Percentiles rank a stretch among this genome's conserved stretches.
Conservation (phyloP, 2,797 vertebrate genomes). For the Lagocephalus sceleratus region DNA sequence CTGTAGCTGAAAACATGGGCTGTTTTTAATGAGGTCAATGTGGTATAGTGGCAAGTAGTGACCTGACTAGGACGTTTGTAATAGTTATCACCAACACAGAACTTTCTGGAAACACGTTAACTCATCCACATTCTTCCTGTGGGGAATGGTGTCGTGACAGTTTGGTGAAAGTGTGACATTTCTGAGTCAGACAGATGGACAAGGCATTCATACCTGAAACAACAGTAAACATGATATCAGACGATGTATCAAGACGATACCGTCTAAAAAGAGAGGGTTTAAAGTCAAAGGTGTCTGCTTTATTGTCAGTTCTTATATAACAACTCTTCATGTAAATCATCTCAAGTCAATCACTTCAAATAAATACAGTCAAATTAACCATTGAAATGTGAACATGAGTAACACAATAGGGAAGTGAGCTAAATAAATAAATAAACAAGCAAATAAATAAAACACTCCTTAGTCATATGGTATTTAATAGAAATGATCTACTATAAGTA, state of each 20-base stretch:
- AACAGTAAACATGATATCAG: background rate
- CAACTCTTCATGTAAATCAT: too few relatives aligned
- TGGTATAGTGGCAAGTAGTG: conserved; percentile 16
- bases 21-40: conserved; percentile 31
- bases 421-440: too few relatives aligned
- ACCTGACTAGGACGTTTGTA: conserved; percentile 26
- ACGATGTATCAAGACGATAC: background rate
- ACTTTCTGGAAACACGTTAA: conserved; percentile 25
- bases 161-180: conserved; percentile 16
- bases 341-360: too few relatives aligned
- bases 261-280: too few relatives aligned
- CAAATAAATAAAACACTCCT: too few relatives aligned
- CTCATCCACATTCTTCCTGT: conserved; percentile 33
- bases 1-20: conserved; percentile 41
- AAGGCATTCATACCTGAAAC: background rate
- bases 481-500: too few relatives aligned
- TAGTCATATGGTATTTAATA: too few relatives aligned
- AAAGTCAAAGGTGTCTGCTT: too few relatives aligned
- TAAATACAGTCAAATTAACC: too few relatives aligned
- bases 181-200: background rate
- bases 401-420: too few relatives aligned
- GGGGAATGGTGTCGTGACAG: conserved; percentile 9
- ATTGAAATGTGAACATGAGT: too few relatives aligned
- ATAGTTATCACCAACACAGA: conserved; percentile 20
- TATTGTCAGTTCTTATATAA: too few relatives aligned